These are phyloP conservation scores for Semnornis frantzii DNA, from an alignment of 2,113 vertebrate genomes.

Conservation along the genomic window DNA sequence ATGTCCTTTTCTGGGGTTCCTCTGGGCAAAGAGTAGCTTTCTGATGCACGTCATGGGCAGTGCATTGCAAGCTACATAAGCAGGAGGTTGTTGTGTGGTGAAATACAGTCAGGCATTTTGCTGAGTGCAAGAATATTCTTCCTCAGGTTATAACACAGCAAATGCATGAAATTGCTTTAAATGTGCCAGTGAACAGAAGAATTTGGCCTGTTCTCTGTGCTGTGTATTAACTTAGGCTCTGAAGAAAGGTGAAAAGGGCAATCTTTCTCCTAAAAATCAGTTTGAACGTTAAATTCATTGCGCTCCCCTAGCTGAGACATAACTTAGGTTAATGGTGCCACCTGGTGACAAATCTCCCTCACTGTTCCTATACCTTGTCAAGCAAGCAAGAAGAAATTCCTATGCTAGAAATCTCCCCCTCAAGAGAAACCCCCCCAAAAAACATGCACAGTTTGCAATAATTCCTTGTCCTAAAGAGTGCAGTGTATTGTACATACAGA, in stretches of 20 bases:
- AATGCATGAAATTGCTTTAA: neutral
- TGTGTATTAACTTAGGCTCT: neutral
- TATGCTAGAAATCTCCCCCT: neutral
- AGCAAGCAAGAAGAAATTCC: neutral
- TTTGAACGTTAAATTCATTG: neutral
- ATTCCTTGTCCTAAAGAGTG: neutral
- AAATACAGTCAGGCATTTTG: neutral
- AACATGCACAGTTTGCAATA: neutral
- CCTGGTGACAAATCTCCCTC: constrained; percentile 75
- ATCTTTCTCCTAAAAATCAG: neutral
- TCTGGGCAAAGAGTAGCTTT: neutral
- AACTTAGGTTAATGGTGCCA: constrained; percentile 81
- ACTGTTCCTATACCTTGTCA: neutral
- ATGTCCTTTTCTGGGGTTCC: neutral
- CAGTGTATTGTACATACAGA: neutral
- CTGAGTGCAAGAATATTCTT: neutral
- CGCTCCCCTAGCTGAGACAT: neutral
- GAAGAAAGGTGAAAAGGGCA: constrained; percentile 31
- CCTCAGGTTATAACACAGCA: neutral
- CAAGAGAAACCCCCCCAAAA: rapidly evolving
- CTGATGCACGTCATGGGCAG: neutral
- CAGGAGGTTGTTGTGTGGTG: neutral
- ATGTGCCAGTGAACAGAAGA: neutral
- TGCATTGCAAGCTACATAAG: neutral
- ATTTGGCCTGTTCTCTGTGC: neutral